phyloP scores from a whole-genome alignment of 2,797 vertebrate genomes.

The Uromys caudimaculatus region DNA sequence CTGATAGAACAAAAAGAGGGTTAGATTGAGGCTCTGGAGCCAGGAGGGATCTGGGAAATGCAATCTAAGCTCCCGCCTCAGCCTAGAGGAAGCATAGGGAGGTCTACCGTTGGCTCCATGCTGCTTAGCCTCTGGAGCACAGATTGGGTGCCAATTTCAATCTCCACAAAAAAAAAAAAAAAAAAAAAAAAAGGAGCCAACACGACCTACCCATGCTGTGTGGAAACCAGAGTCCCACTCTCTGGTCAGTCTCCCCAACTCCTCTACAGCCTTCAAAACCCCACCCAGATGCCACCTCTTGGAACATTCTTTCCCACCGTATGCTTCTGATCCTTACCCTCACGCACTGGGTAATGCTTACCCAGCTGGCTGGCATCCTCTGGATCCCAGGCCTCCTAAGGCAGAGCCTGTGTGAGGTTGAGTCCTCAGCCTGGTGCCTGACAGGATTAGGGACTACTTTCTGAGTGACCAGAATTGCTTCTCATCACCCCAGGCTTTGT shows the following conservation, averaged over 20 bases:
- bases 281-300: not conserved
- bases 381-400: not conserved
- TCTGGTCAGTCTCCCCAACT: not conserved
- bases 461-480: not conserved
- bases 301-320: not conserved
- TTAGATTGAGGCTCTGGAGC: not conserved
- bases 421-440: not conserved
- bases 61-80: not conserved
- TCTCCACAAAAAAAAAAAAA: not conserved
- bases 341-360: accelerated
- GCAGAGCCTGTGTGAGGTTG: not conserved
- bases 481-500: not conserved
- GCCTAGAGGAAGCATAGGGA: not conserved
- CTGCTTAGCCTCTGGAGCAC: not conserved
- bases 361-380: not conserved
- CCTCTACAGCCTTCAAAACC: conserved; percentile 54
- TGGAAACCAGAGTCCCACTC: not conserved
- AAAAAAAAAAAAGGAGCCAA: not conserved
- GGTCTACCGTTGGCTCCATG: not conserved
- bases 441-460: not conserved
- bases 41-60: not conserved
- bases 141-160: not conserved
- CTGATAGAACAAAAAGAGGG: not conserved
- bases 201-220: not conserved
- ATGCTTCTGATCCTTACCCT: accelerated